Conservation (phyloP, 2,888 invertebrate species). For the Acleris literana region DNA sequence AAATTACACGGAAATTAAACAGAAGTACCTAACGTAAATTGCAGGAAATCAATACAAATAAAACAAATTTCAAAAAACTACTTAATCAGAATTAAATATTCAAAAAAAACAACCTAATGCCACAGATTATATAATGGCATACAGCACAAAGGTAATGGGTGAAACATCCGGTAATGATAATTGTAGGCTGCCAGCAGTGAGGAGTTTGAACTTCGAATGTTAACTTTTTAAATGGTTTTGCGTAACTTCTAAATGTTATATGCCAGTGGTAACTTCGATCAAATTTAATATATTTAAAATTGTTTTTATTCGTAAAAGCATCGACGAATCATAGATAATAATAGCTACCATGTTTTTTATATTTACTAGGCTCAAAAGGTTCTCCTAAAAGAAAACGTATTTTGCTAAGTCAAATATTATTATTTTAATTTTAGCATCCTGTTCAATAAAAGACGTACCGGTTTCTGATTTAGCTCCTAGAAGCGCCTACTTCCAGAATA, state of each 20-base stretch:
- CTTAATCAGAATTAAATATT: constrained; percentile 13
- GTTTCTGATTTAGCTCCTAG: no score
- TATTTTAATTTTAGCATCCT: no score
- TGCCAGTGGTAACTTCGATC: constrained; percentile 3
- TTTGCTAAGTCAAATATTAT: no score
- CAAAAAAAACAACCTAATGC: constrained; percentile 24
- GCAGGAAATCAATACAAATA: not conserved
- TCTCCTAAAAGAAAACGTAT: no score
- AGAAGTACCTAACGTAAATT: not conserved
- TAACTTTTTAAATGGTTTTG: constrained; percentile 36
- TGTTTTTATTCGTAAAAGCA: no score
- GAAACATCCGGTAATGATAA: constrained; percentile 30
- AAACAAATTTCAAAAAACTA: not conserved
- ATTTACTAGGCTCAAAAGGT: no score
- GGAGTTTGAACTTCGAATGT: constrained; percentile 32
- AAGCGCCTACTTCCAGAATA: no score
- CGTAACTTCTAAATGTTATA: constrained; percentile 18
- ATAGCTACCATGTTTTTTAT: no score
- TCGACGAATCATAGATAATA: no score
- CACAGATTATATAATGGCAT: constrained; percentile 29
- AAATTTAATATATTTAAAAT: not conserved
- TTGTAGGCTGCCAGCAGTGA: constrained; percentile 27
- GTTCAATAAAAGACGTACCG: no score
- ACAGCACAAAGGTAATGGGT: constrained; percentile 23
- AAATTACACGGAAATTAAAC: no score